Evolutionary conservation across 2,797 vertebrate species (phyloP), one percentile per base, ranked within the genome.

Genomic region (Semotilus atromaculatus): DNA sequence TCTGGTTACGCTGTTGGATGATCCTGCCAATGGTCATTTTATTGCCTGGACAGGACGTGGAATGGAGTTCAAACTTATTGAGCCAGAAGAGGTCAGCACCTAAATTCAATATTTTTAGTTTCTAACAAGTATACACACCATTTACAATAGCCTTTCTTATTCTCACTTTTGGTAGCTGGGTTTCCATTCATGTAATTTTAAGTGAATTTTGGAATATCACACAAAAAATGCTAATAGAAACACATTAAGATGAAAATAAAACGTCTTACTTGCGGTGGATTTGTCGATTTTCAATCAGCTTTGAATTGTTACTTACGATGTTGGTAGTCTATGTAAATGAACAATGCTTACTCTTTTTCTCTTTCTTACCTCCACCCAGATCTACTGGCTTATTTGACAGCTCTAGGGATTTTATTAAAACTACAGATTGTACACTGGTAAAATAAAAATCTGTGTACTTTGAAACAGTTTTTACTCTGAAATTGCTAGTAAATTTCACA

Each of bases 1-100:
- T 91, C 93, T 97, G 5, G 96, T 99, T 87, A 98, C 98, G 0
- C 94, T 99, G 48, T 94, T 99, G 66, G 98, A 98, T 0, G 97
- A 99, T 90, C 97, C 98, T 0, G 96, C 97, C 85, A 99, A 99
- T 0, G 96, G 97, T 3, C 97, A 98, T 90, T 99, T 99, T 93
- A 99, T 99, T 0, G 97, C 98, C 40, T 99, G 98, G 98, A 99
- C 98, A 0, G 98, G 98, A 29, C 96, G 98, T 1, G 98, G 98
- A 90, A 99, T 99, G 98, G 98, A 99, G 90, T 99, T 99, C 93
- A 99, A 99, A 89, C 95, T 99, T 87, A 99, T 99, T 0, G 98
- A 99, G 90, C 98, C 98, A 0, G 98, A 99, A 85, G 98, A 99
- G 97, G 98, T 99, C 0, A 40, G 93, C 80, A 2, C 51, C 31